Base-by-base conservation (phyloP, 2,113 vertebrate genomes). In the Blennius ocellaris region DNA sequence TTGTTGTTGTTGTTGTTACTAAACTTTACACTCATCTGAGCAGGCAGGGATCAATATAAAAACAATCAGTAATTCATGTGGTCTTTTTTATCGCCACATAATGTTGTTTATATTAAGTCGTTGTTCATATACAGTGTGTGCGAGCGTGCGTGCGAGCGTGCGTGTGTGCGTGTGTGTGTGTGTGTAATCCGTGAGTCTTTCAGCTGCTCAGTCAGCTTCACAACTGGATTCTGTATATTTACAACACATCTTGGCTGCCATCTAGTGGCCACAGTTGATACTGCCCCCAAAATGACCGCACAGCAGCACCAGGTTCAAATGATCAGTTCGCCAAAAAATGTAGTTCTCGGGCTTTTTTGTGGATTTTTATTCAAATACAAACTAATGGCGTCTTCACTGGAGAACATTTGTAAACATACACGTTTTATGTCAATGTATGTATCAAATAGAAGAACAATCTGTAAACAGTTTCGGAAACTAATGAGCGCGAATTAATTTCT, bases 261-360 rank as follows among this genome's bases (percentile, higher is more conserved):
- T 76, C 90, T 85, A 44, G 81, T 70, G 88, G 67, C 11, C 5
- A 0, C 3, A n/a, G 4, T 5, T 37, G n/a, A 70, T 2, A 69
- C 16, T 3, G 17, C 70, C 76, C 10, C 15, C 43, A 48, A 68
- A 50, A 49, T 3, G 8, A 2, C 64, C 37, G 36, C 21, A 40
- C 30, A 11, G 47, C 55, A n/a, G 12, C 40, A 15, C 45, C 1
- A 1, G 6, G 2, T 41, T 12, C 30, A 71, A 47, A 7, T 3
- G 6, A 78, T 73, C 53, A 55, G 38, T 81, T 36, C 89, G 82
- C 89, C 37, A n/a, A 12, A 37, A 69, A 82, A 87, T 61, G 11
- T 89, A 91, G 85, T 83, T 21, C 84, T 0, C 1, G 0, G 0
- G 0, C 6, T 14, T 69, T 70, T 55, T 0, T 6, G 0, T 6